Evolutionary conservation across 2,797 vertebrate genomes (phyloP).

Genomic region (Platyrinchus mystaceus): DNA sequence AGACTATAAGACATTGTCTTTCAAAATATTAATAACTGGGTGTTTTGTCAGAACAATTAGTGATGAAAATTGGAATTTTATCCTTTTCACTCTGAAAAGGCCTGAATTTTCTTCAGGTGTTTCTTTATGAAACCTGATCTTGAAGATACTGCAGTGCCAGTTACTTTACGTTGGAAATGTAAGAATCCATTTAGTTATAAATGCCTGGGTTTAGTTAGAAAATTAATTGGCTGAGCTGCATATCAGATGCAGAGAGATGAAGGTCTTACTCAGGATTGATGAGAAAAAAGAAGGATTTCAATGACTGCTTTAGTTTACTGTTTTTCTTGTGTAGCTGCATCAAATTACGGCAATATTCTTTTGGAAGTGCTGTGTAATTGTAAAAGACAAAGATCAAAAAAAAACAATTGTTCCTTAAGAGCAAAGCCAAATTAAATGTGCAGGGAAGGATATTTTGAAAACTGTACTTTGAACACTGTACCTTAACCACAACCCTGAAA

Average conservation of each 20-base stretch:
- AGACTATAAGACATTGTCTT: background rate
- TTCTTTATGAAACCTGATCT: background rate
- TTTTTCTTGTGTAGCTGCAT: background rate
- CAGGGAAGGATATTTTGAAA: background rate
- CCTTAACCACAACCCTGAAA: background rate
- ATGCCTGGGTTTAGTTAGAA: background rate
- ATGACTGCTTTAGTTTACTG: background rate
- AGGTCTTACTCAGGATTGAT: background rate
- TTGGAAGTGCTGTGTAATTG: background rate
- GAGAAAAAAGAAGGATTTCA: background rate
- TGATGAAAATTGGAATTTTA: background rate
- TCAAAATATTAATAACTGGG: background rate
- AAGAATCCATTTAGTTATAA: background rate
- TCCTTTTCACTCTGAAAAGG: background rate
- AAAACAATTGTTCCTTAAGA: background rate
- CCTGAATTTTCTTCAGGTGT: background rate
- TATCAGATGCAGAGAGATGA: background rate
- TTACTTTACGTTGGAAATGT: background rate
- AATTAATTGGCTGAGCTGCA: background rate
- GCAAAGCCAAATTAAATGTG: background rate
- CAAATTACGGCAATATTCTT: background rate
- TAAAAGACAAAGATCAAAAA: background rate
- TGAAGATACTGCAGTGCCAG: background rate
- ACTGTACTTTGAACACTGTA: background rate
- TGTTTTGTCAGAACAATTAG: background rate